phyloP scores from a whole-genome alignment of 2,113 vertebrate genomes.

The Pelecanoides urinatrix region DNA sequence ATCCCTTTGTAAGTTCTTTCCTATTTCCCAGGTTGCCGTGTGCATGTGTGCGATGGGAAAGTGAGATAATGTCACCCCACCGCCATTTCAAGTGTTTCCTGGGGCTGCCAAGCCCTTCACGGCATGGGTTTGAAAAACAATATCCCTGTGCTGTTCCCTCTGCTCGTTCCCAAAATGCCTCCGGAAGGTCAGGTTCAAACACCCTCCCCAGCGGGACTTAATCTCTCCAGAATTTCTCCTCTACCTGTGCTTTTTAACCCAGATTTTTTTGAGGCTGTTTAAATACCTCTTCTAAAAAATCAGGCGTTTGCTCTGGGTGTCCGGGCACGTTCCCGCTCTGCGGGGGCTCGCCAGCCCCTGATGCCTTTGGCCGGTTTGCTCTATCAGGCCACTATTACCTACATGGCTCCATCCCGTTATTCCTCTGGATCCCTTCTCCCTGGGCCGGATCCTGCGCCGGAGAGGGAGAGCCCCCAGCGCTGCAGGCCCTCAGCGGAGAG shows the following conservation, averaged over 20 bases:
- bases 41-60: not conserved
- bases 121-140: not conserved
- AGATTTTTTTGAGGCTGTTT: not conserved
- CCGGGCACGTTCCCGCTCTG: fast-evolving
- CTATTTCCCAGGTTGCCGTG: not conserved
- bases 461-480: not conserved
- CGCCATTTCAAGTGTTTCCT: not conserved
- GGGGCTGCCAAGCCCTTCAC: not conserved
- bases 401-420: fast-evolving
- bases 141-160: not conserved
- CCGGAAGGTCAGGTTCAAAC: not conserved
- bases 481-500: too few species aligned
- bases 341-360: fast-evolving
- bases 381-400: fast-evolving
- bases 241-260: not conserved
- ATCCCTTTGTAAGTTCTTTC: not conserved
- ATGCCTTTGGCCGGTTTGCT: not conserved
- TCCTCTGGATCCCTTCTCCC: not conserved
- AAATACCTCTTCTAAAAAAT: not conserved
- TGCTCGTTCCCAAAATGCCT: not conserved
- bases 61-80: not conserved
- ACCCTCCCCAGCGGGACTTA: not conserved
- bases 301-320: fast-evolving
- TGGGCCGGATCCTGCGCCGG: fast-evolving
- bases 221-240: not conserved